phyloP scores from a whole-genome alignment of 2,888 invertebrate species.

The Sipha maydis region DNA sequence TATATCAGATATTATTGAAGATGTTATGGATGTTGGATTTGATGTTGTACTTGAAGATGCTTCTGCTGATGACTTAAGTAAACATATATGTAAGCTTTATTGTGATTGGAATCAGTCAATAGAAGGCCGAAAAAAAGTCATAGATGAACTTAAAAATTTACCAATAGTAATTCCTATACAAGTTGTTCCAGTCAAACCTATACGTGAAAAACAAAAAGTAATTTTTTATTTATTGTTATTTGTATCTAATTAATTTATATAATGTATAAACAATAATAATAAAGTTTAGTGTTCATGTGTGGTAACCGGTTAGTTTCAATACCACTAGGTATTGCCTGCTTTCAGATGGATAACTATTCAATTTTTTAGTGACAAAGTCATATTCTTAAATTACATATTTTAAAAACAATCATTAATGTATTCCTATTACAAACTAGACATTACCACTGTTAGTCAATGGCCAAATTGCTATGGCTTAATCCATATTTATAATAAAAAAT shows the following conservation, averaged over 20 bases:
- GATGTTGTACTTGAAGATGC: constrained; percentile 54
- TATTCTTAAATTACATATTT: no score
- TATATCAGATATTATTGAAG: constrained; percentile 59
- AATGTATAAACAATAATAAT: no score
- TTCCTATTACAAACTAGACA: no score
- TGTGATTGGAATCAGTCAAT: constrained; percentile 42
- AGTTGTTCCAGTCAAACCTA: constrained; percentile 27
- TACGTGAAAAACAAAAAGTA: constrained; percentile 50
- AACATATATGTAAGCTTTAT: constrained; percentile 51
- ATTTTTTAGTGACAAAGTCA: no score
- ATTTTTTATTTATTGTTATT: neutral
- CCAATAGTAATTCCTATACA: constrained; percentile 49
- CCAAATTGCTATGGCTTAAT: neutral
- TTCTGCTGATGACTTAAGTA: constrained; percentile 49
- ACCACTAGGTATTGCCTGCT: no score
- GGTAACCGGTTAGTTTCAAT: no score
- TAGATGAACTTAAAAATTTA: constrained; percentile 45
- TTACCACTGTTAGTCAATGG: neutral
- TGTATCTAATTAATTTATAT: no score
- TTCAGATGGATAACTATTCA: no score
- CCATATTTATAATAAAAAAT: no score
- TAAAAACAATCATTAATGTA: no score
- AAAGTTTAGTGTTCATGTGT: no score
- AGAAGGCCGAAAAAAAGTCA: constrained; percentile 28
- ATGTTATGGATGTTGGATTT: constrained; percentile 58